phyloP scores from a whole-genome alignment of 2,888 invertebrate species.

The Petrolisthes cinctipes region DNA sequence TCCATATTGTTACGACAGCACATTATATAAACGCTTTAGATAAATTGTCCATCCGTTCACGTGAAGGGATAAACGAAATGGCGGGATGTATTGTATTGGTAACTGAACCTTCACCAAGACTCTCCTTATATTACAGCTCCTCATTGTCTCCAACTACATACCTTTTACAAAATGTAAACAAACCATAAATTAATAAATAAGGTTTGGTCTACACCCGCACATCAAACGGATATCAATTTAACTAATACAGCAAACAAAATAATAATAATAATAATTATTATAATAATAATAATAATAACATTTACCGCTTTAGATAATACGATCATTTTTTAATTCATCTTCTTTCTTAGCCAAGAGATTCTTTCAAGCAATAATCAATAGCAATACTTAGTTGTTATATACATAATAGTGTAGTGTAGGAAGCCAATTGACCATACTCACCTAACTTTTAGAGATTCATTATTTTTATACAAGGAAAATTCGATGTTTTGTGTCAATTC shows the following conservation, averaged over 20 bases:
- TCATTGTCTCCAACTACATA: too few species aligned
- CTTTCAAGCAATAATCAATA: constrained; percentile 30
- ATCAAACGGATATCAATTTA: too few species aligned
- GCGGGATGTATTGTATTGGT: too few species aligned
- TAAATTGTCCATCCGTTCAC: background rate
- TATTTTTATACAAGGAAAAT: constrained; percentile 27
- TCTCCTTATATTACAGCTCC: too few species aligned
- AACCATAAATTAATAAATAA: too few species aligned
- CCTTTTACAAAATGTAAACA: too few species aligned
- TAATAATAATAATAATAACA: too few species aligned
- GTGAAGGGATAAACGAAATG: background rate
- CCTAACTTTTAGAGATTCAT: background rate
- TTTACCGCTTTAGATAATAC: too few species aligned
- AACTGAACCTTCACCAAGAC: too few species aligned
- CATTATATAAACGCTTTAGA: constrained; percentile 12
- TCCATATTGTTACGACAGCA: constrained; percentile 37
- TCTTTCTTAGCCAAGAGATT: background rate
- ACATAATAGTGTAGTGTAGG: background rate
- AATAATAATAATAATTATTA: too few species aligned
- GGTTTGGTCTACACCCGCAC: too few species aligned
- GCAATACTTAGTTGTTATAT: constrained; percentile 37
- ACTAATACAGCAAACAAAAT: too few species aligned
- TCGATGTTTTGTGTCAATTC: background rate
- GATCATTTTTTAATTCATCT: background rate
- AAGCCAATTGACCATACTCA: background rate